Evolutionary conservation across 2,113 vertebrate genomes (phyloP).

Genomic region (Siniperca chuatsi): DNA sequence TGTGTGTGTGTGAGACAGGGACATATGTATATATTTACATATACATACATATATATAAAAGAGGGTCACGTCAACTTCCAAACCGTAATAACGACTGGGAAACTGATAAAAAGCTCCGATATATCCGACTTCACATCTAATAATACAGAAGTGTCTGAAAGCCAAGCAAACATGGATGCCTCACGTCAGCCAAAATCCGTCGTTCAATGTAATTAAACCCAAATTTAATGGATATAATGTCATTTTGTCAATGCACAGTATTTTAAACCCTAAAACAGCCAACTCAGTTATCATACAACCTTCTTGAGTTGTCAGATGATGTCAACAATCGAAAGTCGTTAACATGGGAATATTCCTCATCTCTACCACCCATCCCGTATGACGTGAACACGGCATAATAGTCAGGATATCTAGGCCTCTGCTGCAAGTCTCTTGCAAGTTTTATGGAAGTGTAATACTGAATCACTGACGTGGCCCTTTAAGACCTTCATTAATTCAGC

Average conservation of each 20-base stretch:
- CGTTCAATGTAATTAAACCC: not conserved
- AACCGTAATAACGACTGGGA: not conserved
- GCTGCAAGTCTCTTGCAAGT: not conserved
- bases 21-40: no score
- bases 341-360: not conserved
- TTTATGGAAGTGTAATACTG: conserved; percentile 9
- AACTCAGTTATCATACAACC: not conserved
- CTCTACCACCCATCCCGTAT: not conserved
- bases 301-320: not conserved
- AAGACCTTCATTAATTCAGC: conserved; percentile 25
- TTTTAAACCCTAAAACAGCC: not conserved
- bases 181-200: not conserved
- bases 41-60: no score
- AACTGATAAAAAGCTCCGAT: not conserved
- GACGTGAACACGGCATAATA: not conserved
- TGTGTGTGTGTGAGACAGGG: not conserved
- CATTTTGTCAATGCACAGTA: not conserved
- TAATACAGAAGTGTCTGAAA: not conserved
- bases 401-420: not conserved
- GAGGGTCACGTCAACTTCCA: not conserved
- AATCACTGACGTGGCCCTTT: conserved; percentile 9
- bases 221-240: no score
- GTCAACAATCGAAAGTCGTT: not conserved
- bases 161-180: not conserved
- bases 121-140: not conserved